Percentiles rank a stretch among this genome's conserved stretches.
Conservation (phyloP, 2,888 invertebrate genomes). For the Torymus texanus region DNA sequence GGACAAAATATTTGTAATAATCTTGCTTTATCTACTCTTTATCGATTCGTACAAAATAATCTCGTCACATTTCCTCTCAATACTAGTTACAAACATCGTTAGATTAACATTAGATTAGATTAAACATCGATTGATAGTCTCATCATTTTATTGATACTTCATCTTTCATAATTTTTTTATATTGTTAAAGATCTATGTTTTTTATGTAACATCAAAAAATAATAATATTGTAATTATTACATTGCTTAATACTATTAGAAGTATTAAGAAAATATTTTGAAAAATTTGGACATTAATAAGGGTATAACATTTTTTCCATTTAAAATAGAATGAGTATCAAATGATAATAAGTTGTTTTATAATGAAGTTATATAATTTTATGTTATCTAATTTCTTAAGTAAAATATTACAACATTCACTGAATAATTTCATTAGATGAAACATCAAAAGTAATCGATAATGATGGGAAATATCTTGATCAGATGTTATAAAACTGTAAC, state of each 20-base stretch:
- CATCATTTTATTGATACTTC: slow-evolving; percentile 16
- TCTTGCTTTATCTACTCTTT: slow-evolving; percentile 34
- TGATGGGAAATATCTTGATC: slow-evolving; percentile 30
- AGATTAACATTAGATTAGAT: slow-evolving; percentile 41
- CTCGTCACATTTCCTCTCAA: slow-evolving; percentile 50
- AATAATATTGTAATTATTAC: not conserved
- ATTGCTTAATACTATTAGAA: not conserved
- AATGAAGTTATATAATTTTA: not conserved
- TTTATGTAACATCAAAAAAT: not conserved
- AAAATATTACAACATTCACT: slow-evolving; percentile 2
- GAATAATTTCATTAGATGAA: slow-evolving; percentile 33
- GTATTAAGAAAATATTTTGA: not conserved
- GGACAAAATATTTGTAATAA: slow-evolving; percentile 25
- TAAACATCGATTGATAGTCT: slow-evolving; percentile 40
- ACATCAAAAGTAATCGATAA: slow-evolving; percentile 19
- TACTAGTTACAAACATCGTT: slow-evolving; percentile 44
- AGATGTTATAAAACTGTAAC: slow-evolving; percentile 29
- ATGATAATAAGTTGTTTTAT: no score
- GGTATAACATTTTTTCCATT: no score
- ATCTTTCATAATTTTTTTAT: not conserved
- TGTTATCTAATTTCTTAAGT: not conserved
- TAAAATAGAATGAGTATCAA: no score
- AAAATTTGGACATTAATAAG: no score
- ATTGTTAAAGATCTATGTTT: slow-evolving; percentile 10
- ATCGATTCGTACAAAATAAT: slow-evolving; percentile 43